phyloP scores from a whole-genome alignment of 2,888 invertebrate genomes.

The Macrosiphum euphorbiae region DNA sequence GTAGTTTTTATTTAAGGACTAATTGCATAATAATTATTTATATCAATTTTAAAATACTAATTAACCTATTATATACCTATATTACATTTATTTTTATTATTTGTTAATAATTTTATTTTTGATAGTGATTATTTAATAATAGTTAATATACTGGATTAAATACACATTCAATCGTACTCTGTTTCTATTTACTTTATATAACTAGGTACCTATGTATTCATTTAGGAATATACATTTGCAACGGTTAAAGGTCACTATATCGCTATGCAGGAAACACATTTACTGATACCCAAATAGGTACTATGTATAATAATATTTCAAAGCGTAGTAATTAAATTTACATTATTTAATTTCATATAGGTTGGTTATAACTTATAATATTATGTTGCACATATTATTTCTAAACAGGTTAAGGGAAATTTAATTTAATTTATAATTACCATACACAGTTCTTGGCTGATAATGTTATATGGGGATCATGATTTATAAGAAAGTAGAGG shows the following conservation, averaged over 20 bases:
- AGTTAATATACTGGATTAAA: neutral
- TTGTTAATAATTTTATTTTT: neutral
- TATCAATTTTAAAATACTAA: neutral
- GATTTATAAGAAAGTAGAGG: neutral
- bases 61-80: neutral
- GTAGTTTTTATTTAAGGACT: neutral
- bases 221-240: conserved; percentile 6
- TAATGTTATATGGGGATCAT: neutral
- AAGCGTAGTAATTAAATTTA: neutral
- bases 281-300: conserved; percentile 5
- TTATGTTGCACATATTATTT: neutral
- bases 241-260: conserved; percentile 27
- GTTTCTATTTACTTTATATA: neutral
- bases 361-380: neutral
- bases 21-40: neutral
- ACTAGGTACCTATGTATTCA: neutral
- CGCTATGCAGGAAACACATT: neutral
- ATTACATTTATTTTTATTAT: neutral
- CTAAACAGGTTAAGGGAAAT: neutral
- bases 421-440: neutral
- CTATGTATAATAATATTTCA: neutral
- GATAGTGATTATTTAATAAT: neutral
- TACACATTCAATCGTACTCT: neutral
- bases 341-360: conserved; percentile 6
- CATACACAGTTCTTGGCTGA: neutral